Evolutionary conservation across 2,888 invertebrate species (phyloP).

Genomic region (Mamestra brassicae): DNA sequence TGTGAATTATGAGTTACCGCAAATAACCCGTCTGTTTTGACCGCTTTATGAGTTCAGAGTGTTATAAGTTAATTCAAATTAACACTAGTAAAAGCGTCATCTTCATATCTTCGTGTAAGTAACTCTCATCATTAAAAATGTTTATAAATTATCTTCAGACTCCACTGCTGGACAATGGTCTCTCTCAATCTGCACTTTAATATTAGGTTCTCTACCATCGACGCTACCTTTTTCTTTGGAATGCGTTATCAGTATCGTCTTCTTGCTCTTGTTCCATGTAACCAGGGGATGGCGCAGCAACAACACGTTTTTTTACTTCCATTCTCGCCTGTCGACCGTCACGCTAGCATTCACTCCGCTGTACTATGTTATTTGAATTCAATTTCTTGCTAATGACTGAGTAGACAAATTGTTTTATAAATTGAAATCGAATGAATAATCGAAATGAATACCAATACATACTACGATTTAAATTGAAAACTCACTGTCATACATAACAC

Average conservation of each 20-base stretch:
- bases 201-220: neutral
- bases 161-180: too few relatives aligned
- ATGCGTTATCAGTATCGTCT: neutral
- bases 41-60: neutral
- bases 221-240: neutral
- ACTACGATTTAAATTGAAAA: slow-evolving; percentile 25
- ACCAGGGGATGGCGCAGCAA: neutral
- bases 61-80: neutral
- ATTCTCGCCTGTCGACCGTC: neutral
- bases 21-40: slow-evolving; percentile 2
- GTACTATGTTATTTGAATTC: neutral
- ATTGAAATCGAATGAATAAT: slow-evolving; percentile 8
- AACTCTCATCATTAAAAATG: neutral
- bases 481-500: slow-evolving; percentile 16
- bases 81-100: neutral
- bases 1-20: slow-evolving; percentile 29
- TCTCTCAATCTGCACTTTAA: too few relatives aligned
- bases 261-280: neutral
- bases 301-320: neutral
- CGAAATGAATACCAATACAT: slow-evolving; percentile 16
- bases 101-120: neutral
- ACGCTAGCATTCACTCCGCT: neutral
- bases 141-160: neutral
- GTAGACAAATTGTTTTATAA: slow-evolving; percentile 12
- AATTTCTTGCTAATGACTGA: slow-evolving; percentile 2